Evolutionary conservation across 2,113 vertebrate species (phyloP), one percentile per base, ranked within the genome.

Genomic region (Pelecanus crispus): DNA sequence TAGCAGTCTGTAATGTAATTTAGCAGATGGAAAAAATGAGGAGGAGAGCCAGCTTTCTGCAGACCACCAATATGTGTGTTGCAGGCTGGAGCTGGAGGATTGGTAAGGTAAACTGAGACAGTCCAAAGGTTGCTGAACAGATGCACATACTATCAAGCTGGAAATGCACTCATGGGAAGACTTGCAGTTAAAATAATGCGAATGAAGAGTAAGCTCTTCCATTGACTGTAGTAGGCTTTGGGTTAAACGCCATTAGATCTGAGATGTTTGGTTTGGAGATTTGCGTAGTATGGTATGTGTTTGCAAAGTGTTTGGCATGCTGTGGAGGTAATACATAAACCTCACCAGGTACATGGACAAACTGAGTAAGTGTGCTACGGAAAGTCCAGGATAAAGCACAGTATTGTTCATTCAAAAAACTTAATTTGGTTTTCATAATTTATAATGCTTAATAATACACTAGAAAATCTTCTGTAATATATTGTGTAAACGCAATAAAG

Each of bases 31-130:
- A 68, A 81, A 92, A 91, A 94, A 75, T 3, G 14, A 92, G 38
- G 81, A 91, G 36, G 63, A 90, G 68, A 91, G 92, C 70, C 77
- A 93, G 70, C 55, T 91, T 81, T 88, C 50, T 81, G 78, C 91
- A 90, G 82, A 77, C 70, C 70, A 85, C 61, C 85, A 87, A 3
- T 59, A 42, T 62, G 55, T 65, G 49, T 47, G 59, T 73, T 75
- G 75, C 36, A 92, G 61, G 16, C 65, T 52, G 25, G 47, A 88
- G 71, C 72, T 67, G 71, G 56, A 74, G 32, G 28, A 38, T 17
- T 32, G 36, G 40, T 73, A 29, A 79, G 26, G 22, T 86, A 36
- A 94, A 70, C 50, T 10, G 63, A 81, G 74, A 36, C 49, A 78
- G 29, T 26, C 44, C 44, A 32, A 59, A 82, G 50, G 61, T 40